phyloP scores from a whole-genome alignment of 2,888 invertebrate genomes.

The Drosophila greeni region DNA sequence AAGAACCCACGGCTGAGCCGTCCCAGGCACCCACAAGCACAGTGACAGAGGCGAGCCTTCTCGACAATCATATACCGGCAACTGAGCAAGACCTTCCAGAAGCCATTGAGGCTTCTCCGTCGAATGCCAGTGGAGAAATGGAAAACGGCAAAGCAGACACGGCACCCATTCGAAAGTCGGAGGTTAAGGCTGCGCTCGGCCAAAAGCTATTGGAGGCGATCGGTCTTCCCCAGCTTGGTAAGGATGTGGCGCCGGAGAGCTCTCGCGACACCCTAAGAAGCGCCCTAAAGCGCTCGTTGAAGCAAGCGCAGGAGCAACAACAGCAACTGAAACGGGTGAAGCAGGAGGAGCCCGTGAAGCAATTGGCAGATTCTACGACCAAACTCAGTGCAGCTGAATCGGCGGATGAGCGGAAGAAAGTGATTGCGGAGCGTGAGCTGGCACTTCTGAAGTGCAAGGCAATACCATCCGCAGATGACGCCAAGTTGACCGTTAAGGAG shows the following conservation, averaged over 20 bases:
- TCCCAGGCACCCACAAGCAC: conserved; percentile 53
- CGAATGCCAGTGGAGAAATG: conserved; percentile 1
- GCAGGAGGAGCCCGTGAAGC: conserved; percentile 69
- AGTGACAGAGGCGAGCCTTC: conserved; percentile 28
- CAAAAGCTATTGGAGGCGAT: conserved; percentile 74
- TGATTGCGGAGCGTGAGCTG: conserved; percentile 60
- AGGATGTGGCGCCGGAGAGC: conserved; percentile 47
- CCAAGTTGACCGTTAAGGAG: conserved; percentile 49
- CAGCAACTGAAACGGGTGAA: conserved; percentile 66
- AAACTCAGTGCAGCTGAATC: conserved; percentile 60
- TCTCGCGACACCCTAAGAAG: conserved; percentile 67
- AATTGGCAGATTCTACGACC: conserved; percentile 75
- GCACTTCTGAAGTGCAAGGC: conserved; percentile 63
- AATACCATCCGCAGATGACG: conserved; percentile 40
- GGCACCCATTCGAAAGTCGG: conserved; percentile 48
- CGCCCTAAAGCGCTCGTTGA: conserved; percentile 71
- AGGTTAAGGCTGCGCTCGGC: conserved; percentile 64
- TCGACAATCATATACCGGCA: conserved; percentile 4
- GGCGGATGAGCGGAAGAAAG: conserved; percentile 64
- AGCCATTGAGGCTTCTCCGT: conserved; percentile 2
- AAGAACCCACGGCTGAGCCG: conserved; percentile 1
- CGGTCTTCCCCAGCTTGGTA: conserved; percentile 66
- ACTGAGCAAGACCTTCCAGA: conserved; percentile 1
- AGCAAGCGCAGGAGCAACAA: conserved; percentile 74
- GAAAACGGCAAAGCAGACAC: conserved; percentile 17